Evolutionary conservation across 2,888 invertebrate genomes (phyloP).

Genomic region (Petrolisthes cinctipes): DNA sequence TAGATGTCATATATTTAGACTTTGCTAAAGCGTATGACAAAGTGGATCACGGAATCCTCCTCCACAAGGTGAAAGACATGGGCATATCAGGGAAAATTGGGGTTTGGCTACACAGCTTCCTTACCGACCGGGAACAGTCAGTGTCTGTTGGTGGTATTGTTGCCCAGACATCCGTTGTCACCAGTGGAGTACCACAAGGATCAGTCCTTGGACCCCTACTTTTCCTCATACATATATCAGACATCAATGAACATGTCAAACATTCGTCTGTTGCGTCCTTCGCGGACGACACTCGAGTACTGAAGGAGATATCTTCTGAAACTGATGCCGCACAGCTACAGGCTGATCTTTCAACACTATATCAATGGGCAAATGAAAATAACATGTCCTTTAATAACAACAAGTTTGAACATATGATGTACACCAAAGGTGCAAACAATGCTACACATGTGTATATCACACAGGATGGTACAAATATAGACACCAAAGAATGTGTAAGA

Average conservation of each 20-base stretch:
- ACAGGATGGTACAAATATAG: constrained; percentile 4
- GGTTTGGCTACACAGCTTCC: not conserved
- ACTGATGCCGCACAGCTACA: constrained; percentile 6
- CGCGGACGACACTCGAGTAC: not conserved
- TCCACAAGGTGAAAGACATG: not conserved
- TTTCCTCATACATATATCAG: not conserved
- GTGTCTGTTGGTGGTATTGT: not conserved
- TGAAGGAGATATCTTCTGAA: not conserved
- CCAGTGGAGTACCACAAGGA: too few species aligned
- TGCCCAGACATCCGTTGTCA: too few species aligned
- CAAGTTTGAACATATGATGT: not conserved
- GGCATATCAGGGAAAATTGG: not conserved
- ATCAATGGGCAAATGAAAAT: not conserved
- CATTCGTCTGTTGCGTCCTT: not conserved
- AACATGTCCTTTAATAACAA: too few species aligned
- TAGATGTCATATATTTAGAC: not conserved
- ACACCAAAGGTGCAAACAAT: constrained; percentile 6
- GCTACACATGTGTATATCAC: not conserved
- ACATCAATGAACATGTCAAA: not conserved
- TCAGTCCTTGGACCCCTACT: not conserved
- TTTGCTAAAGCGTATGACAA: too few species aligned
- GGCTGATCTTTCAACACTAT: not conserved
- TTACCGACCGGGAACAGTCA: not conserved
- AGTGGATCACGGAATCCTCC: too few species aligned
- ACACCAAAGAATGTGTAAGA: constrained; percentile 4